Conservation (phyloP, 2,888 invertebrate species). For the Marronus borbonicus region DNA sequence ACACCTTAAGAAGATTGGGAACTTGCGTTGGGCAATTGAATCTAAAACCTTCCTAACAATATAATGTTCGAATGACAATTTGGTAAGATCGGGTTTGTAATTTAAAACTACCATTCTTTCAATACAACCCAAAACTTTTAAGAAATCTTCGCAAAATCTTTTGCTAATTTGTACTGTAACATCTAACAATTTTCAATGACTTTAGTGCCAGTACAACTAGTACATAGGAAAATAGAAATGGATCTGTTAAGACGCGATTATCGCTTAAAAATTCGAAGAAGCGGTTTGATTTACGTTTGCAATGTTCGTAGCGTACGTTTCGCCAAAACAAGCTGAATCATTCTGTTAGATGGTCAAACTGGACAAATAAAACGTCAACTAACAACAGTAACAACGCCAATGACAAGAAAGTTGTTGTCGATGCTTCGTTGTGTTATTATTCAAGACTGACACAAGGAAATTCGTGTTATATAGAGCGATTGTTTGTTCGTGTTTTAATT, state of each 20-base stretch:
- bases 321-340: conserved; percentile 34
- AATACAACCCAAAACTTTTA: too few species aligned
- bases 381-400: conserved; percentile 11
- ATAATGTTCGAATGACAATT: too few species aligned
- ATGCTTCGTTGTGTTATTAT: conserved; percentile 19
- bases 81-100: too few species aligned
- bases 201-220: background rate
- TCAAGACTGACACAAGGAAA: conserved; percentile 11
- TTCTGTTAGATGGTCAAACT: conserved; percentile 40
- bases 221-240: background rate
- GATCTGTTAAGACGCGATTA: conserved; percentile 16
- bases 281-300: conserved; percentile 25
- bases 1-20: too few species aligned
- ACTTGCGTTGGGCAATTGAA: too few species aligned
- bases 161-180: background rate
- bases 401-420: conserved; percentile 7
- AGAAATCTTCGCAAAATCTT: too few species aligned
- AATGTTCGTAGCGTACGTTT: background rate
- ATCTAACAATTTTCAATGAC: background rate
- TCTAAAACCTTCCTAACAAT: too few species aligned
- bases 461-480: background rate
- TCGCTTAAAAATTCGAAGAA: conserved; percentile 18
- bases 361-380: background rate
- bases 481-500: conserved; percentile 40
- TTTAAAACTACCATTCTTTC: too few species aligned